phyloP scores from a whole-genome alignment of 2,797 vertebrate species.

The Orestias chungarensis region DNA sequence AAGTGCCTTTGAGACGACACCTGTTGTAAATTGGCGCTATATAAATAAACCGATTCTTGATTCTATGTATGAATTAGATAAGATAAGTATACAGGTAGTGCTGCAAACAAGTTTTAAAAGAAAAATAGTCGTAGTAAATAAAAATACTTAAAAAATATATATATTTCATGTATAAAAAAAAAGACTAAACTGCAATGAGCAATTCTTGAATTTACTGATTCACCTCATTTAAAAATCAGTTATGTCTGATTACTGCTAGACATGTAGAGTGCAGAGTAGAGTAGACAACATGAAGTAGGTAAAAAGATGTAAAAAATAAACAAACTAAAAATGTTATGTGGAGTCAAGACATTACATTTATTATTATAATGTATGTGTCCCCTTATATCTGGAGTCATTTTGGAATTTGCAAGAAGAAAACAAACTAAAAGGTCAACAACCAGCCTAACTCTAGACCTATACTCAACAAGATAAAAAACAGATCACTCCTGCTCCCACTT shows the following conservation, averaged over 20 bases:
- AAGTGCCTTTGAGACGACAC: no score
- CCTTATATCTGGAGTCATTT: background rate
- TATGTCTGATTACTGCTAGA: background rate
- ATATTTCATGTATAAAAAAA: background rate
- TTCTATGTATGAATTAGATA: no score
- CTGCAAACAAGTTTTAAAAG: background rate
- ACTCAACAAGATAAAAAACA: background rate
- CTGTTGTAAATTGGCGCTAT: no score
- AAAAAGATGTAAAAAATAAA: no score
- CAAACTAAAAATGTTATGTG: background rate
- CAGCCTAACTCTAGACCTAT: background rate
- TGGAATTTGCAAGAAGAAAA: background rate
- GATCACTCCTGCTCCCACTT: no score
- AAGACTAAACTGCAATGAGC: no score
- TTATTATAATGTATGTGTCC: background rate
- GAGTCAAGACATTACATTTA: background rate
- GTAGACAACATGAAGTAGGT: background rate
- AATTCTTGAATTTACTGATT: background rate
- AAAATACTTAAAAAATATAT: background rate
- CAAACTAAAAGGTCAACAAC: background rate
- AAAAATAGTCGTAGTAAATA: background rate
- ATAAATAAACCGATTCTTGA: no score
- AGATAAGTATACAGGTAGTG: background rate
- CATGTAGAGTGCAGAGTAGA: background rate
- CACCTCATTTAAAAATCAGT: background rate